Conservation (phyloP, 2,113 vertebrate species). For the Rutilus rutilus region DNA sequence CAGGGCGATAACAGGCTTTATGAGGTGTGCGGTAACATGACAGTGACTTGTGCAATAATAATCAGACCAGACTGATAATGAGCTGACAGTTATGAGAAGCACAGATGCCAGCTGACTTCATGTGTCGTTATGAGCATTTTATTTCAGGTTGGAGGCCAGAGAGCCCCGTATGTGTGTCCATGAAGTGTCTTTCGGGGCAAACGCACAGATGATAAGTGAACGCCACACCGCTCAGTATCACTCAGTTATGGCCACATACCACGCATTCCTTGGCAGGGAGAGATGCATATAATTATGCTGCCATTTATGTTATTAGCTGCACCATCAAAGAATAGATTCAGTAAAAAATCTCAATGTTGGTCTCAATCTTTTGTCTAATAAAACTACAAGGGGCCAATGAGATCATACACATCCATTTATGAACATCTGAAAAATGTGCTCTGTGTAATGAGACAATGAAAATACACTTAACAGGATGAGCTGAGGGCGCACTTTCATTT, state of each 20-base stretch:
- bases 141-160: neutral
- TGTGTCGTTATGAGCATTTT: neutral
- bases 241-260: neutral
- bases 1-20: slow-evolving; percentile 16
- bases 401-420: neutral
- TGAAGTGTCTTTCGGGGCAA: neutral
- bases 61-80: slow-evolving; percentile 54
- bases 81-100: neutral
- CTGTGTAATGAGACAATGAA: neutral
- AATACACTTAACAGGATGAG: neutral
- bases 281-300: neutral
- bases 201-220: neutral
- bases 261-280: neutral
- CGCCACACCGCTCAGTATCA: neutral
- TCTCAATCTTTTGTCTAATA: neutral
- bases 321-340: neutral
- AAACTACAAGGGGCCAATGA: neutral
- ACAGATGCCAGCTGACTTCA: slow-evolving; percentile 17
- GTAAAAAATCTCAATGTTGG: neutral
- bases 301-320: neutral
- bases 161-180: no score
- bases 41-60: slow-evolving; percentile 42
- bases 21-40: neutral
- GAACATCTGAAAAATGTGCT: neutral
- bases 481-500: neutral